phyloP scores from a whole-genome alignment of 2,113 vertebrate genomes.

The Micronycteris hirsuta region DNA sequence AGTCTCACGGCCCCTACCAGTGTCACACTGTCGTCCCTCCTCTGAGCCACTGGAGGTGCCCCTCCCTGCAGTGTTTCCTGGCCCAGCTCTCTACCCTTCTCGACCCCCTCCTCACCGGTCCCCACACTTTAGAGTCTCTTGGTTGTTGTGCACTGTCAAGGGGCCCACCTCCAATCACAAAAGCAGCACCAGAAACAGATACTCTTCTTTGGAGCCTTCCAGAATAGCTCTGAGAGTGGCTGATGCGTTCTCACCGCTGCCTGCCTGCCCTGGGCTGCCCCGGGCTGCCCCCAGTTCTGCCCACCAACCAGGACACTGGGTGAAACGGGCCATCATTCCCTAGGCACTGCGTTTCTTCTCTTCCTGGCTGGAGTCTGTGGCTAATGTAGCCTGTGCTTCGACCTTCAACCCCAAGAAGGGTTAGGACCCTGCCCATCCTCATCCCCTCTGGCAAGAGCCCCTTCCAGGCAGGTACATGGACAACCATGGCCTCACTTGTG shows the following conservation, averaged over 20 bases:
- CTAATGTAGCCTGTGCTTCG: neutral
- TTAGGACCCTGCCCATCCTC: neutral
- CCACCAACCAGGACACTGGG: neutral
- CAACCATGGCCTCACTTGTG: neutral
- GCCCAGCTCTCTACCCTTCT: neutral
- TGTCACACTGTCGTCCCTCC: neutral
- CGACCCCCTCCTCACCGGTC: neutral
- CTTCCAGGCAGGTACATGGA: neutral
- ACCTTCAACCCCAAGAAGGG: neutral
- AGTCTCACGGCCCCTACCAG: neutral
- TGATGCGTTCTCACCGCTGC: neutral
- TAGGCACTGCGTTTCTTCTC: neutral
- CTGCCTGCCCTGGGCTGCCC: neutral
- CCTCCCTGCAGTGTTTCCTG: neutral
- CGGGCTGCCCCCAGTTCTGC: neutral
- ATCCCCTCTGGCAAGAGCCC: neutral
- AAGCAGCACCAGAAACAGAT: neutral
- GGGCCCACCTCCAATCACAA: neutral
- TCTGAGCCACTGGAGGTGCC: neutral
- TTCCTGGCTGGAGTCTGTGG: neutral
- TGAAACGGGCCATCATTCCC: neutral
- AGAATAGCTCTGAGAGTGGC: neutral
- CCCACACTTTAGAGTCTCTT: neutral
- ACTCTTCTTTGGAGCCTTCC: neutral
- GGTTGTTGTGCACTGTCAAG: rapidly evolving